Percentiles rank a stretch among this genome's conserved stretches.
phyloP scores from a whole-genome alignment of 92 coral and sea anemone genomes.

The Micromussa lordhowensis region DNA sequence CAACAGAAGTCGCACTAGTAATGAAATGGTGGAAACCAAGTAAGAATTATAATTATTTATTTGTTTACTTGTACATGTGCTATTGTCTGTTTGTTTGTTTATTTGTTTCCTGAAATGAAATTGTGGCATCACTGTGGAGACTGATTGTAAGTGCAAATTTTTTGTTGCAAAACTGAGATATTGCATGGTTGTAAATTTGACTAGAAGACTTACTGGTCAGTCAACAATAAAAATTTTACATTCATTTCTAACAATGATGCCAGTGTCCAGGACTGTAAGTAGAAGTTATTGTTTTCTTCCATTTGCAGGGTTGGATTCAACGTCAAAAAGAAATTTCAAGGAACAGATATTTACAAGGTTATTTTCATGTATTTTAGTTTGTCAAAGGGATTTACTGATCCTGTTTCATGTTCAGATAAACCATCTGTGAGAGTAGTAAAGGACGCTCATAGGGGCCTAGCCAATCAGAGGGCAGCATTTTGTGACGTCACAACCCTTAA shows the following conservation, averaged over 20 bases:
- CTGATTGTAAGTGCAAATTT: neutral
- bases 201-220: neutral
- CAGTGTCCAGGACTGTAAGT: neutral
- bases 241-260: neutral
- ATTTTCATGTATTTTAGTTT: neutral
- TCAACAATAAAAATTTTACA: neutral
- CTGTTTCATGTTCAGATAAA: neutral
- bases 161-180: neutral
- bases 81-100: neutral
- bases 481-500: too few species aligned
- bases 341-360: slow-evolving; percentile 96
- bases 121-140: neutral
- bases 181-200: neutral
- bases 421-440: too few species aligned
- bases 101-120: slow-evolving; percentile 1
- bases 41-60: neutral
- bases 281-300: neutral
- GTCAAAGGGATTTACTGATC: neutral
- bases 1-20: slow-evolving; percentile 95
- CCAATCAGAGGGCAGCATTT: too few species aligned
- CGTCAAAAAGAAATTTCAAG: slow-evolving; percentile 93
- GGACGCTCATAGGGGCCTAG: too few species aligned
- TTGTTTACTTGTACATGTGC: neutral
- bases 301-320: slow-evolving; percentile 90
- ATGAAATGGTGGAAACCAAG: slow-evolving; percentile 98